phyloP scores from a whole-genome alignment of 2,797 vertebrate genomes.

The Syncerus caffer region DNA sequence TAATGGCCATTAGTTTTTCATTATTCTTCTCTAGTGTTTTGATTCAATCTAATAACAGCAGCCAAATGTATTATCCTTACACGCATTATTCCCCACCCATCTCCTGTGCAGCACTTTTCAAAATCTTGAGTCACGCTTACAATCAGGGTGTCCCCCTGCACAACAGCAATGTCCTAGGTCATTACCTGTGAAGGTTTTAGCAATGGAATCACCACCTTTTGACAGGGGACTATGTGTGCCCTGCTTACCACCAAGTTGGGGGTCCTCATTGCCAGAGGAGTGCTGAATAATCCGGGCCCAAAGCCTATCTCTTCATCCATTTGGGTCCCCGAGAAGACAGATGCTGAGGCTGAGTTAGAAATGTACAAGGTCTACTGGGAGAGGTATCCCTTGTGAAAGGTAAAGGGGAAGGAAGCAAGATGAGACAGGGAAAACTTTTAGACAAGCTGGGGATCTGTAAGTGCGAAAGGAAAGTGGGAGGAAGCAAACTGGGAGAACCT shows the following conservation, averaged over 20 bases:
- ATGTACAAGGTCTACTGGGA: neutral
- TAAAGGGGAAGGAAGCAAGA: neutral
- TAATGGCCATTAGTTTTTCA: constrained; percentile 5
- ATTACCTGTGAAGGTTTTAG: neutral
- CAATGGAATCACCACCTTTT: neutral
- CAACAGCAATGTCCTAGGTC: neutral
- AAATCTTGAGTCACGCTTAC: neutral
- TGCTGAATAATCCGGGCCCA: neutral
- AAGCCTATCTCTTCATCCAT: neutral
- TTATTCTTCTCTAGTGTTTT: neutral
- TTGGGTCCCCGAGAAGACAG: neutral
- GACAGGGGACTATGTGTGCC: neutral
- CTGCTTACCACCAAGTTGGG: neutral
- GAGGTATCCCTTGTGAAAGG: neutral
- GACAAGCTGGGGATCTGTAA: neutral
- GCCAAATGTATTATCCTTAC: neutral
- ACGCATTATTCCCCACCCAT: neutral
- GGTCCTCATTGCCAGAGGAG: neutral
- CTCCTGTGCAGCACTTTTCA: neutral
- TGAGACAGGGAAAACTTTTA: neutral
- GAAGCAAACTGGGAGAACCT: neutral
- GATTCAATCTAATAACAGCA: neutral
- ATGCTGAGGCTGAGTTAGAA: neutral
- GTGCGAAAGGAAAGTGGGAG: neutral
- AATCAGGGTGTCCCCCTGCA: neutral